These are phyloP conservation scores for Drosophila putrida DNA, from an alignment of 2,888 invertebrate species.

Conservation along the genomic window DNA sequence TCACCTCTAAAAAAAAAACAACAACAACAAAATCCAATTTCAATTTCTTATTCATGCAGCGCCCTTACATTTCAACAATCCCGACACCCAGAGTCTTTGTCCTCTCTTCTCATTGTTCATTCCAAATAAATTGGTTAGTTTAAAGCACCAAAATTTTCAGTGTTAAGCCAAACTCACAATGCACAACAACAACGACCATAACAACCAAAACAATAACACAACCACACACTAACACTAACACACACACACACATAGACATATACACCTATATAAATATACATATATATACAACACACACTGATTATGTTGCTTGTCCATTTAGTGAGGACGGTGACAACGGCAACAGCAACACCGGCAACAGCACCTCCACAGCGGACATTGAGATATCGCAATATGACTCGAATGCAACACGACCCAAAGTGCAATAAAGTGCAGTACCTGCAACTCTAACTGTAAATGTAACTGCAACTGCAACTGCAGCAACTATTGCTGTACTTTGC, in stretches of 20 bases:
- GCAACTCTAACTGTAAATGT: conserved; percentile 2
- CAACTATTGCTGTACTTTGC: conserved; percentile 1
- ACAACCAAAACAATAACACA: conserved; percentile 11
- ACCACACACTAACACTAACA: conserved; percentile 18
- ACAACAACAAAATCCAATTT: conserved; percentile 37
- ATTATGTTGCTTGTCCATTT: conserved; percentile 71
- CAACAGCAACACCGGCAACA: conserved; percentile 49
- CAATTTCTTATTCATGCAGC: conserved; percentile 67
- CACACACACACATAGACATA: conserved; percentile 1
- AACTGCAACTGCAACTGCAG: conserved; percentile 7
- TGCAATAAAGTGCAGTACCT: conserved; percentile 46
- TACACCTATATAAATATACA: neutral
- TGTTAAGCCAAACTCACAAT: conserved; percentile 48
- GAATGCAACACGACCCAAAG: conserved; percentile 50
- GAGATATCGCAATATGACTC: conserved; percentile 75
- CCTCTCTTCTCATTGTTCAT: conserved; percentile 64
- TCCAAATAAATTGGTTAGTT: conserved; percentile 69
- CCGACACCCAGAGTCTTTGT: conserved; percentile 40
- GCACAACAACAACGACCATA: conserved; percentile 47
- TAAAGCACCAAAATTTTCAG: conserved; percentile 59
- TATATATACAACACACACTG: conserved; percentile 47
- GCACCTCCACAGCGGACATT: conserved; percentile 75
- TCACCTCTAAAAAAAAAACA: conserved; percentile 35
- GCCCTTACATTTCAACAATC: conserved; percentile 58
- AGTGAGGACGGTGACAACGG: conserved; percentile 72